Evolutionary conservation across 2,888 invertebrate species (phyloP), one percentile per base, ranked within the genome.

Genomic region (Microchrysa polita): DNA sequence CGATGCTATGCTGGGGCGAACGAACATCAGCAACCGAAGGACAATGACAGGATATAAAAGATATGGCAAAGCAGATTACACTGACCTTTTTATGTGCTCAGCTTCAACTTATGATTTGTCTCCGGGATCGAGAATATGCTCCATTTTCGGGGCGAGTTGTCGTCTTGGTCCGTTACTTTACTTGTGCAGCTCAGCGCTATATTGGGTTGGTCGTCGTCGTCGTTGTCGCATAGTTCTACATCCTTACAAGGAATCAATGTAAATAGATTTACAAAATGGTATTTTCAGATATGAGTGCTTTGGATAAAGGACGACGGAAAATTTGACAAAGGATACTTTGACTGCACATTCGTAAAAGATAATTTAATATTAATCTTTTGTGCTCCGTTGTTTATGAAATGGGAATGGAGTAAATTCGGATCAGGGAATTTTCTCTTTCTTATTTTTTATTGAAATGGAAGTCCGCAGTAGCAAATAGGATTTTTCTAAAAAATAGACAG

Each of bases 41-140:
- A 55, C 20, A 20, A 55, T 55, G 61, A 22, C 22, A n/a, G 59
- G 57, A 57, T 69, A 69, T 27, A 69, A 55, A 55, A 57, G 40
- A 69, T n/a, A n/a, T 69, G 57, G 23, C 57, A 69, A 57, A 69
- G 57, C 18, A 69, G 57, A 69, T 69, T 69, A 57, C 69, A 18
- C 55, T 69, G 69, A 34, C 69, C 40, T 55, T 69, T 67, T 69
- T 57, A 40, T 57, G 69, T 69, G 55, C 20, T 34, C 42, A 69
- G 57, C 20, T 69, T 40, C 69, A 57, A 69, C 69, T 42, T 69
- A 69, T 55, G 57, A 69, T 55, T 69, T 69, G 57, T 69, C 57
- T 57, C 40, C 42, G 14, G 40, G 42, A 18, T 16, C n/a, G 14
- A 23, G 23, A 12, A 27, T 34, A 34, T 59, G 23, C 23, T 59